Percentiles rank a stretch among this genome's conserved stretches.
phyloP scores from a whole-genome alignment of 2,888 invertebrate species.

The Pseudolycoriella hygida region DNA sequence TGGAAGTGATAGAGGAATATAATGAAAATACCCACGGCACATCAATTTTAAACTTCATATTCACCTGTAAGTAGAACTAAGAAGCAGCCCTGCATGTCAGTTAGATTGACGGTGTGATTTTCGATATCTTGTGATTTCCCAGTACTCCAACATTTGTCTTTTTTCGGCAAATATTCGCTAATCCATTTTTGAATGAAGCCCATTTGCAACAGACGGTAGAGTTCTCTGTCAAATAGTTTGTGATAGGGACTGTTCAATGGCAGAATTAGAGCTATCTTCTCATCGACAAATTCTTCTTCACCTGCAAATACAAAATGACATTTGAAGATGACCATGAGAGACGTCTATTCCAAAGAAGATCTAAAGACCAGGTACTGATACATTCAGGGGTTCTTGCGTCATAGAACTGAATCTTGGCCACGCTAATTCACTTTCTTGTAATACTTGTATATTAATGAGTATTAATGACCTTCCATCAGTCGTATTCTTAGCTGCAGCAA shows the following conservation, averaged over 20 bases:
- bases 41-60: no score
- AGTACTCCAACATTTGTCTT: slow-evolving; percentile 61
- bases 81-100: slow-evolving; percentile 88
- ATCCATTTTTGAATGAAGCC: slow-evolving; percentile 76
- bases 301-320: slow-evolving; percentile 29
- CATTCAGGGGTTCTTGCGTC: no score
- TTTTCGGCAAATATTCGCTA: slow-evolving; percentile 53
- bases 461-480: no score
- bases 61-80: slow-evolving; percentile 65
- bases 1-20: no score
- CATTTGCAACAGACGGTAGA: slow-evolving; percentile 64
- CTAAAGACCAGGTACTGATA: no score
- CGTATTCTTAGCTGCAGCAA: no score
- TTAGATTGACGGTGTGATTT: slow-evolving; percentile 73
- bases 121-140: slow-evolving; percentile 46
- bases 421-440: no score
- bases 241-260: slow-evolving; percentile 61
- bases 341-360: no score
- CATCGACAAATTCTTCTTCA: slow-evolving; percentile 58
- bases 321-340: no score
- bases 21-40: no score
- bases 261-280: slow-evolving; percentile 61
- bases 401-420: no score
- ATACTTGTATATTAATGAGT: no score
- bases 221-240: slow-evolving; percentile 54